Base-by-base conservation (phyloP, 2,113 vertebrate species). In the Bos javanicus region DNA sequence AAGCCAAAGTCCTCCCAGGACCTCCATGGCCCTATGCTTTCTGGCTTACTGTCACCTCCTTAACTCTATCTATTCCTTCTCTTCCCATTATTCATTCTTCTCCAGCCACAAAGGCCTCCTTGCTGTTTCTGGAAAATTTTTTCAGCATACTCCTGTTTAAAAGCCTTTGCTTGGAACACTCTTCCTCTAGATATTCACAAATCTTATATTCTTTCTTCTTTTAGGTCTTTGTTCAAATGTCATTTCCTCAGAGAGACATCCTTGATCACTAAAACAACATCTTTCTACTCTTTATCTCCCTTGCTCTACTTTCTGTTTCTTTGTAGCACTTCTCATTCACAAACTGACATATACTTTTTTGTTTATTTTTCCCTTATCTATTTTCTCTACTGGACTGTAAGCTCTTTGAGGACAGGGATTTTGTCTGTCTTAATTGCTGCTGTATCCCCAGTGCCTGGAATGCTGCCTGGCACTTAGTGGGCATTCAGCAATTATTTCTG, bases 221-320 rank as follows among this genome's bases (percentile, higher is more conserved):
- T 97, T 39, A 83, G 39, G 28, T 95, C 28, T 89, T 94, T 96
- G n/a, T 50, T 95, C 78, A 91, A 91, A 97, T 89, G 50, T 71
- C 17, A 84, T 71, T 90, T 94, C 33, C 13, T 92, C 81, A 93
- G 28, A 96, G 30, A 92, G 67, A 84, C 30, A 93, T 71, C 64
- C 36, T 80, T 94, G 48, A 86, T 50, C 23, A 59, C 48, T 92
- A 90, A 92, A 94, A 78, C 14, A 57, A 8, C n/a, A 90, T 57
- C 43, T 87, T 96, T 36, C 21, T 48, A 26, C 28, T 67, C 10
- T 54, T 76, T 90, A 28, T 87, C 19, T 92, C 62, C 19, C 25
- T 84, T 87, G 6, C 26, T 94, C 36, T 43, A 52, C 14, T 92
- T 87, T 62, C 71, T 92, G 12, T 80, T 78, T 92, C n/a, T 95